Percentiles rank a stretch among this genome's conserved stretches.
Conservation (phyloP, 1,140 invertebrate genomes). For the Drosophila subobscura region DNA sequence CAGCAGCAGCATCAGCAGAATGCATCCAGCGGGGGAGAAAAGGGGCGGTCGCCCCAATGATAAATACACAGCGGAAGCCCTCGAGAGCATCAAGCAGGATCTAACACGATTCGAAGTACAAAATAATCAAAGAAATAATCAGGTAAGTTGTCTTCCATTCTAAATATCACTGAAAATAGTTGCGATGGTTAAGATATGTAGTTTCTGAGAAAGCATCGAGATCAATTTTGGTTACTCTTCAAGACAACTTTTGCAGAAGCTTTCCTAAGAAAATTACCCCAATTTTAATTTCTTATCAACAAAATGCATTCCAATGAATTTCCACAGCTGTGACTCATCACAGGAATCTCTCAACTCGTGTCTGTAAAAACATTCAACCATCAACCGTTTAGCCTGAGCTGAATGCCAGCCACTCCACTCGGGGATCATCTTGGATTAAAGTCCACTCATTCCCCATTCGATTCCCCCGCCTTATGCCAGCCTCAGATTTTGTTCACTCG, state of each 20-base stretch:
- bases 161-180: background rate
- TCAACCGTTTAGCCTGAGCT: conserved; percentile 31
- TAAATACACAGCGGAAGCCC: conserved; percentile 82
- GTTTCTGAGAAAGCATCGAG: too few species aligned
- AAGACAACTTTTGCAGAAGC: too few species aligned
- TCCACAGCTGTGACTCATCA: conserved; percentile 40
- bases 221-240: too few species aligned
- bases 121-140: conserved; percentile 82
- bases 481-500: conserved; percentile 19
- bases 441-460: background rate
- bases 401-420: conserved; percentile 29
- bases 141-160: conserved; percentile 48
- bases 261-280: too few species aligned
- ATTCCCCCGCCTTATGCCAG: conserved; percentile 3
- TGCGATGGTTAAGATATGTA: too few species aligned
- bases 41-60: conserved; percentile 83
- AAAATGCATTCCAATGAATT: conserved; percentile 7
- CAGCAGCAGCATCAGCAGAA: conserved; percentile 58
- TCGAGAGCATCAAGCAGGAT: conserved; percentile 83
- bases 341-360: conserved; percentile 3
- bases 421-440: conserved; percentile 16
- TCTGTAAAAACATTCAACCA: conserved; percentile 14
- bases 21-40: conserved; percentile 84
- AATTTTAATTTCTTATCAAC: conserved; percentile 2
- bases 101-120: conserved; percentile 81